A percentile compares a stretch with the other conserved stretches of the same genome.
Conservation (phyloP, 2,797 vertebrate genomes). For the Aeoliscus strigatus region DNA sequence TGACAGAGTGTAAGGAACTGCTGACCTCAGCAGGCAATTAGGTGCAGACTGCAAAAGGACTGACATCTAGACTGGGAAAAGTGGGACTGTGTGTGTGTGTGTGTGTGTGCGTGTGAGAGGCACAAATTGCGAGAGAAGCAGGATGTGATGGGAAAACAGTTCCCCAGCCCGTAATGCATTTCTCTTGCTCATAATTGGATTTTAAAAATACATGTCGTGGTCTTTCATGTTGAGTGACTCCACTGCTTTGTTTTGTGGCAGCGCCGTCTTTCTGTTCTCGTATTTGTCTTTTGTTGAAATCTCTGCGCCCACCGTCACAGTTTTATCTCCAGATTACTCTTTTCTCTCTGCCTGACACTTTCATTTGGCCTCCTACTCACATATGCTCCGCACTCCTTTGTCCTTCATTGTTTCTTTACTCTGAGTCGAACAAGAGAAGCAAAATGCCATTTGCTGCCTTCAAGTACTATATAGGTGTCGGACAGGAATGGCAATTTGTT, state of each 20-base stretch:
- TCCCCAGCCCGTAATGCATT: slow-evolving; percentile 34
- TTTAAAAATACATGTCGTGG: slow-evolving; percentile 61
- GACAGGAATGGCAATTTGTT: slow-evolving; percentile 28
- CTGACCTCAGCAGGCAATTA: slow-evolving; percentile 68
- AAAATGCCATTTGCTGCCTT: slow-evolving; percentile 23
- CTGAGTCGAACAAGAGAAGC: slow-evolving; percentile 18
- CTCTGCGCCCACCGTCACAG: slow-evolving; percentile 1
- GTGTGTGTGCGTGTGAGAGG: slow-evolving; percentile 2
- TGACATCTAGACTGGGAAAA: slow-evolving; percentile 36
- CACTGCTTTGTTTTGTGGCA: slow-evolving; percentile 4
- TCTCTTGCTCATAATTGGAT: slow-evolving; percentile 60
- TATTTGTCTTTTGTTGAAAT: slow-evolving; percentile 4
- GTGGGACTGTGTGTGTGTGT: slow-evolving; percentile 7
- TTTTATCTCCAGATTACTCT: slow-evolving; percentile 7
- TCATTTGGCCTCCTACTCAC: slow-evolving; percentile 12
- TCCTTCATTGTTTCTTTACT: slow-evolving; percentile 7
- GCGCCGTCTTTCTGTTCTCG: slow-evolving; percentile 8
- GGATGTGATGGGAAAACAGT: slow-evolving; percentile 37
- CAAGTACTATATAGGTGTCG: slow-evolving; percentile 5
- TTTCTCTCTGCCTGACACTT: slow-evolving; percentile 7
- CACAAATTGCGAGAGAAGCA: slow-evolving; percentile 14
- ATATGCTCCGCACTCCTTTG: slow-evolving; percentile 12
- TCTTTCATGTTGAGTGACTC: slow-evolving; percentile 32
- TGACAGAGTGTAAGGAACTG: slow-evolving; percentile 20
- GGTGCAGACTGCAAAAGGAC: slow-evolving; percentile 31